These are phyloP conservation scores for Cinara cedri DNA, from an alignment of 2,888 invertebrate genomes.

Conservation along the genomic window DNA sequence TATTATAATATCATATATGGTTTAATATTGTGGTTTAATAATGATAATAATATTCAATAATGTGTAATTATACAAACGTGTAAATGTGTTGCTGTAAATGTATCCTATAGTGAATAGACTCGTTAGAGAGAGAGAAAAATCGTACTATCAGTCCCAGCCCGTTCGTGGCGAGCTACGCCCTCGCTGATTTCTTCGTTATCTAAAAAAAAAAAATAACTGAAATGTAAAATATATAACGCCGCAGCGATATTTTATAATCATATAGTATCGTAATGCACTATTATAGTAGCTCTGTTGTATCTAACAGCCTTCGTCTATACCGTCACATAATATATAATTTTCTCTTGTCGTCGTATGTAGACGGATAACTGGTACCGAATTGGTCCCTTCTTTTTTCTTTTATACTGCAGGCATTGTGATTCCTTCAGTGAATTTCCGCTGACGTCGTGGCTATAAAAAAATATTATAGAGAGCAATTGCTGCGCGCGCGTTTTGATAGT, in stretches of 20 bases:
- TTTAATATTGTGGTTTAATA: too few relatives aligned
- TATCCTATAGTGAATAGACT: too few relatives aligned
- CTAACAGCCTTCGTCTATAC: too few relatives aligned
- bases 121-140: not conserved
- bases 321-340: slow-evolving; percentile 21
- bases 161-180: slow-evolving; percentile 27
- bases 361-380: slow-evolving; percentile 5
- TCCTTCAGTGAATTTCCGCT: slow-evolving; percentile 31
- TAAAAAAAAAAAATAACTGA: slow-evolving; percentile 1
- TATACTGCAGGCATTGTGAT: slow-evolving; percentile 11
- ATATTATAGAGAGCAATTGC: not conserved
- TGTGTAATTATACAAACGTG: too few relatives aligned
- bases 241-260: not conserved
- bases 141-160: not conserved
- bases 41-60: too few relatives aligned
- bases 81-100: not conserved
- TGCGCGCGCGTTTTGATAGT: slow-evolving; percentile 8
- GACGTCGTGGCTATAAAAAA: not conserved
- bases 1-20: too few relatives aligned
- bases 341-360: not conserved
- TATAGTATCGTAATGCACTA: not conserved
- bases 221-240: slow-evolving; percentile 1
- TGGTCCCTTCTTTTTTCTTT: not conserved
- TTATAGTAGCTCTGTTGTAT: too few relatives aligned
- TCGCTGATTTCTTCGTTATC: slow-evolving; percentile 38